Evolutionary conservation across 2,797 vertebrate genomes (phyloP).

Genomic region (Zalophus californianus): DNA sequence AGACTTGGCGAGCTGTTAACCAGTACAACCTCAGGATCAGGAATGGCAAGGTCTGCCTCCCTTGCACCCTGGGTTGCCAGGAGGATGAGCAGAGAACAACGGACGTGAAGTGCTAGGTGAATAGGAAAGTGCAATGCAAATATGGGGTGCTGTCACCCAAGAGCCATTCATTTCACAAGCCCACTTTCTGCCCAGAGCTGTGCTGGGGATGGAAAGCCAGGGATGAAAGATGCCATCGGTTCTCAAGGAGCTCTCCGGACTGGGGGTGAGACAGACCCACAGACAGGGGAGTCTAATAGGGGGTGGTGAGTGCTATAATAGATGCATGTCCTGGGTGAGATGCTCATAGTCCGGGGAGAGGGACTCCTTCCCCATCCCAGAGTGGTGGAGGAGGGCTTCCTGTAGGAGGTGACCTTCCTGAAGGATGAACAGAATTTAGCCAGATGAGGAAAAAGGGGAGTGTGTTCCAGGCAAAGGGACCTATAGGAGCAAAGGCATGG

Average conservation of each 20-base stretch:
- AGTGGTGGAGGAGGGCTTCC: neutral
- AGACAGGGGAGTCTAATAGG: neutral
- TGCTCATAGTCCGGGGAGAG: neutral
- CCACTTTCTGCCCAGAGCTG: neutral
- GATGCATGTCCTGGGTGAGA: neutral
- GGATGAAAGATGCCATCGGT: neutral
- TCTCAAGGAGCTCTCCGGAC: neutral
- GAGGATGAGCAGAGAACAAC: neutral
- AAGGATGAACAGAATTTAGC: neutral
- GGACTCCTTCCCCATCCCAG: neutral
- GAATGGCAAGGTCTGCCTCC: neutral
- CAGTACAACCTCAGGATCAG: neutral
- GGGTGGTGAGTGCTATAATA: neutral
- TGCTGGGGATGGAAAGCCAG: neutral
- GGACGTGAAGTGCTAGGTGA: neutral
- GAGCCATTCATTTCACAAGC: slow-evolving; percentile 32
- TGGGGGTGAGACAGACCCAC: neutral
- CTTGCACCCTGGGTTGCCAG: neutral
- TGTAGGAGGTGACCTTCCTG: neutral
- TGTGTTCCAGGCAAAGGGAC: neutral
- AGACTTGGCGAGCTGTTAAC: neutral
- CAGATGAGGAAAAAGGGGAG: neutral
- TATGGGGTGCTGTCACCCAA: neutral
- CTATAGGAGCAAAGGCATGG: neutral
- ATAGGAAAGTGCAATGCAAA: neutral